Conservation (phyloP, 2,113 vertebrate species). For the Takifugu bimaculatus region DNA sequence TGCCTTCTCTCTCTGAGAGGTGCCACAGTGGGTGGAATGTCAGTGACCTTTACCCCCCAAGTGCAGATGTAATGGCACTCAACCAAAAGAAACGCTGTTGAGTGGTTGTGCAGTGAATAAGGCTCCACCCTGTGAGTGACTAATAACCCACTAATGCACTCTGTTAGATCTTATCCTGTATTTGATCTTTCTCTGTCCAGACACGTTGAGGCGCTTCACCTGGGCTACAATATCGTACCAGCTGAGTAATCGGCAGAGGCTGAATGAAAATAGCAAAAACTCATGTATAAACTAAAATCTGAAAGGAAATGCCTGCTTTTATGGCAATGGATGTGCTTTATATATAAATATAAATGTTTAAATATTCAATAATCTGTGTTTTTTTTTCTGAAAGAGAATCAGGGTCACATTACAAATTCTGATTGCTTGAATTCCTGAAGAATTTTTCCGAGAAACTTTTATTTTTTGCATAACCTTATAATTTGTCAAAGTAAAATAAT, state of each 20-base stretch:
- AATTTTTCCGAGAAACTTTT: too few species aligned
- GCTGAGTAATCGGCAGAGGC: background rate
- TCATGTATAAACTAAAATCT: background rate
- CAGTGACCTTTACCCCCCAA: slow-evolving; percentile 45
- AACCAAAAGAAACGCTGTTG: slow-evolving; percentile 46
- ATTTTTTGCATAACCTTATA: too few species aligned
- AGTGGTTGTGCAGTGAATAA: slow-evolving; percentile 51
- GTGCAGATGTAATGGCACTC: slow-evolving; percentile 45
- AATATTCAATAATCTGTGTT: too few species aligned
- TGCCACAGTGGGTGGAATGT: slow-evolving; percentile 45
- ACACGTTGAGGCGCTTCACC: slow-evolving; percentile 27
- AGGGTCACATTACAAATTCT: too few species aligned
- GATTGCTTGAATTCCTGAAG: too few species aligned
- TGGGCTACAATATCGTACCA: slow-evolving; percentile 15
- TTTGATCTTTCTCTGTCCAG: slow-evolving; percentile 39
- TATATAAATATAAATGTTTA: too few species aligned
- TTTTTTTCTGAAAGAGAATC: too few species aligned
- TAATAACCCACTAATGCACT: slow-evolving; percentile 40
- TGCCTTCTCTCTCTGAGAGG: slow-evolving; percentile 24
- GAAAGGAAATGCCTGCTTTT: too few species aligned
- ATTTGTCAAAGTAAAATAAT: too few species aligned
- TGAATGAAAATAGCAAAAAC: background rate
- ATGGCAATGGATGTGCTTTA: too few species aligned
- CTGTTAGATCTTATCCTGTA: slow-evolving; percentile 26
- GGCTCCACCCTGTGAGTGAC: slow-evolving; percentile 46